Conservation (phyloP, 2,888 invertebrate species). For the Agriotes lineatus region DNA sequence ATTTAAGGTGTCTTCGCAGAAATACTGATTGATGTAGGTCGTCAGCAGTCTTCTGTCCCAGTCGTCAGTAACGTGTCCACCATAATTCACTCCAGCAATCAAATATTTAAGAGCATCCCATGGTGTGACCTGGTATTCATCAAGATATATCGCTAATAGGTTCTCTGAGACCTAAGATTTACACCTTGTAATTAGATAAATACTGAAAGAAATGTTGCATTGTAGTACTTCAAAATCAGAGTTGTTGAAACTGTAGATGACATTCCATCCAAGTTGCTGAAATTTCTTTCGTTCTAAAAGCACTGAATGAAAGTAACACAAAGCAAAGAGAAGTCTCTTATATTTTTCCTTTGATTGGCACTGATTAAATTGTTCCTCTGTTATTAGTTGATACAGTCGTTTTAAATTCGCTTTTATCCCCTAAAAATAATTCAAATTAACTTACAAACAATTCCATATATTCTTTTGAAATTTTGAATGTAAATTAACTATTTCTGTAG, state of each 20-base stretch:
- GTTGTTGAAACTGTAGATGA: slow-evolving; percentile 90
- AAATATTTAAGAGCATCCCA: slow-evolving; percentile 92
- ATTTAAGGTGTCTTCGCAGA: slow-evolving; percentile 78
- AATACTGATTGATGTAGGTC: slow-evolving; percentile 88
- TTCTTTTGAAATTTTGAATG: too few relatives aligned
- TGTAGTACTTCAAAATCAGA: slow-evolving; percentile 85
- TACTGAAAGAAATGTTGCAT: too few relatives aligned
- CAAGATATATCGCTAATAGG: slow-evolving; percentile 84
- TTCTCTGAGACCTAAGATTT: slow-evolving; percentile 84
- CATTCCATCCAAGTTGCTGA: slow-evolving; percentile 91
- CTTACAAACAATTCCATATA: too few relatives aligned
- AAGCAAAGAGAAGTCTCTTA: slow-evolving; percentile 81
- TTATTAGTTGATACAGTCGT: slow-evolving; percentile 82
- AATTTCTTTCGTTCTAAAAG: slow-evolving; percentile 89
- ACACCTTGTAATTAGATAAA: too few relatives aligned
- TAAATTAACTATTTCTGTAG: too few relatives aligned
- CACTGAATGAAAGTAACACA: slow-evolving; percentile 90
- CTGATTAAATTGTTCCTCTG: slow-evolving; percentile 80
- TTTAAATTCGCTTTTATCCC: slow-evolving; percentile 91
- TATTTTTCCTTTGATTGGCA: slow-evolving; percentile 80
- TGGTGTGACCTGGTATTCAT: slow-evolving; percentile 86
- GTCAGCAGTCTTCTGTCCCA: slow-evolving; percentile 81
- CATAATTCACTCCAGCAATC: slow-evolving; percentile 90
- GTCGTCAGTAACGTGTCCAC: slow-evolving; percentile 86
- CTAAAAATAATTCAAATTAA: too few relatives aligned